These are phyloP conservation scores for Blastobasis lacticolella DNA, from an alignment of 2,888 invertebrate genomes.

Conservation along the genomic window DNA sequence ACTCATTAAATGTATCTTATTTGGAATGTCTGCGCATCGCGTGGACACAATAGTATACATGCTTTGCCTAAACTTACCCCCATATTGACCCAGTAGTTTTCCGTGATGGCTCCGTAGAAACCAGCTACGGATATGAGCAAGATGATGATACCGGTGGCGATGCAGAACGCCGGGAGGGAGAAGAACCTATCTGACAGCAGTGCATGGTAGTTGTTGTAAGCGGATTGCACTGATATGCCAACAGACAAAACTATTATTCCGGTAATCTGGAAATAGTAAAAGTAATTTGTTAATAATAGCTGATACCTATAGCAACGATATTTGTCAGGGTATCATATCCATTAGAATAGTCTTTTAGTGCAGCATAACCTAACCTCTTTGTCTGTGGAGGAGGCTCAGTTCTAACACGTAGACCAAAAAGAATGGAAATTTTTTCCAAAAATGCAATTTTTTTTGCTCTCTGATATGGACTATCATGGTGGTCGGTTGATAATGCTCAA, in stretches of 20 bases:
- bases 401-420: no score
- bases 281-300: slow-evolving; percentile 3
- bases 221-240: slow-evolving; percentile 80
- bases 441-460: no score
- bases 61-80: slow-evolving; percentile 70
- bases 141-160: slow-evolving; percentile 81
- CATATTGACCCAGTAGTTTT: slow-evolving; percentile 87
- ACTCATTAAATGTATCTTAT: no score
- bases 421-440: no score
- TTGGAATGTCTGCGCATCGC: no score
- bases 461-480: no score
- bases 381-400: no score
- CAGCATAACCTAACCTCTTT: no score
- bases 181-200: slow-evolving; percentile 81
- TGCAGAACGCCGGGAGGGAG: slow-evolving; percentile 82
- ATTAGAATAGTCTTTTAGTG: no score
- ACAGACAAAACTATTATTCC: slow-evolving; percentile 85
- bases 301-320: background rate
- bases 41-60: no score
- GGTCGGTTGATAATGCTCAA: no score
- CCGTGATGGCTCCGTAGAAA: slow-evolving; percentile 90
- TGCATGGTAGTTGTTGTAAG: slow-evolving; percentile 78
- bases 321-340: background rate
- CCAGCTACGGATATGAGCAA: slow-evolving; percentile 89
- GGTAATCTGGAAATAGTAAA: slow-evolving; percentile 78